Evolutionary conservation across 2,888 invertebrate species (phyloP), one percentile per base, ranked within the genome.

Genomic region (Zootermopsis nevadensis): DNA sequence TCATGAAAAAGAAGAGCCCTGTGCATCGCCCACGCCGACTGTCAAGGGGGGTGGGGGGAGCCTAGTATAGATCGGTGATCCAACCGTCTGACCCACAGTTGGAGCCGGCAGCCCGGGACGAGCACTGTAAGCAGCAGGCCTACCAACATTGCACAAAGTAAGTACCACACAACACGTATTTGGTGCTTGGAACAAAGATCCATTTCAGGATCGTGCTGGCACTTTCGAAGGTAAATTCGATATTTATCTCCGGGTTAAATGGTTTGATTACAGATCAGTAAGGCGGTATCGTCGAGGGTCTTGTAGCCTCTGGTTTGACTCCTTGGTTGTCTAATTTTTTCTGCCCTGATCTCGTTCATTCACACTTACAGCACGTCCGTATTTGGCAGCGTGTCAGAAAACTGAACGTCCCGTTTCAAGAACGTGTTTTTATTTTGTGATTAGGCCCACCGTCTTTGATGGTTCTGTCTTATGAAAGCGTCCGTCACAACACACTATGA

Each of bases 41-140:
- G n/a, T 27, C 22, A 1, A 22, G n/a, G 0, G 27, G 53, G 53
- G 24, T 6, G 15, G 53, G 53, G 53, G 60, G 48, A 19, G 27
- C 27, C 2, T n/a, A 8, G 0, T 66, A 69, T 69, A 69, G 69
- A 69, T 69, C 69, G 69, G 33, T 12, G 33, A 31, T 30, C 69
- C 15, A 30, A 0, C 10, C 12, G 31, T 22, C 33, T 22, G 22
- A 22, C 31, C 69, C 69, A 31, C 69, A 69, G 69, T 69, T 69
- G 69, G 31, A 33, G 2, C 69, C 69, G 6, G 33, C 30, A 22
- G 31, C 69, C 69, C 69, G 69, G 69, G 69, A 69, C 30, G 69
- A 69, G 69, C 60, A 27, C 60, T n/a, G 60, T 27, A 60, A 60
- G 27, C 60, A n/a, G 60, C 69, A 69, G 69, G 69, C 33, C 69